Base-by-base conservation (phyloP, 2,113 vertebrate genomes). In the Falco punctatus region DNA sequence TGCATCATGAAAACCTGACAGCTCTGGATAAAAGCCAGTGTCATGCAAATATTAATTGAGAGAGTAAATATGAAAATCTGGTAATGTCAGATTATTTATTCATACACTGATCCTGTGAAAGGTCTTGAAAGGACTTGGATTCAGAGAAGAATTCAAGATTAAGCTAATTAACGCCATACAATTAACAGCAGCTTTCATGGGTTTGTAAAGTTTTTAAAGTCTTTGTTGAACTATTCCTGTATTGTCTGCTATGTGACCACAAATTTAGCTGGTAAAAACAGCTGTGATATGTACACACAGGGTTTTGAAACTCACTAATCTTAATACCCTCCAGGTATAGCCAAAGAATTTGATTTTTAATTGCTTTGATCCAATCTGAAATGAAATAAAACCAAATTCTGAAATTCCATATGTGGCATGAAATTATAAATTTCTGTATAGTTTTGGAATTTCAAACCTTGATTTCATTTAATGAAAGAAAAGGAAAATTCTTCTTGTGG, bases 181-280 rank as follows among this genome's bases (percentile, higher is more conserved):
- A 46, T 64, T 72, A 77, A 55, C 15, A 11, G 2, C 33, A 70
- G 8, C 4, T 5, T 61, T 73, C 35, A 24, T 23, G 21, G 16
- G 4, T 81, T 51, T 70, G 20, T 42, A 23, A 75, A 51, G 24
- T 22, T 70, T 91, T 73, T 28, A 30, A 84, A 77, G 35, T 10
- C 7, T 84, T 81, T 70, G 4, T 65, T 61, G 40, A 70, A 35
- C 11, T 40, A 21, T 48, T 65, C 5, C 6, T 81, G 1, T 52
- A 28, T 38, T 0, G 0, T 55, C 40, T 91, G 32, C 24, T 70
- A 70, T 18, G 15, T 22, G 9, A 75, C 40, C 18, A 69, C n/a
- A 26, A 46, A 64, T 69, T 28, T 42, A n/a, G 5, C 28, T 69
- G 23, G 48, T 27, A 59, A 55, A 67, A 93, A 2, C 5, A 64